Conservation (phyloP, 2,113 vertebrate genomes). For the Gallinago undulata region DNA sequence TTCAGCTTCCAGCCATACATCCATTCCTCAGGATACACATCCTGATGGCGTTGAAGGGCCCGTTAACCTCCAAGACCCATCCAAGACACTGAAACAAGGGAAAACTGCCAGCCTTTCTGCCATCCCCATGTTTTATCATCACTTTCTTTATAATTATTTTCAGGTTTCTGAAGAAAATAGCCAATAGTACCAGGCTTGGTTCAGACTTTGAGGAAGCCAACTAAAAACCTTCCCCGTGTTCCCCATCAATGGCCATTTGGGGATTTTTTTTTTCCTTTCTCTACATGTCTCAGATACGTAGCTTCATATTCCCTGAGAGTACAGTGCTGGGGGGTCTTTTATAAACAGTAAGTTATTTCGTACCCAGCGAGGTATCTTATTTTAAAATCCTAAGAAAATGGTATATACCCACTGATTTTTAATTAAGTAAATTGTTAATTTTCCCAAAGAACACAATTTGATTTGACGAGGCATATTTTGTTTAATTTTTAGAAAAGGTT, state of each 20-base stretch:
- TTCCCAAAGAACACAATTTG: not conserved
- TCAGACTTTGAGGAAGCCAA: not conserved
- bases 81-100: not conserved
- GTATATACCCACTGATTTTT: not conserved
- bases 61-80: not conserved
- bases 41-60: not conserved
- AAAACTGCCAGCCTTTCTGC: not conserved
- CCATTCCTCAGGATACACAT: accelerated
- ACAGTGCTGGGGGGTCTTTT: not conserved
- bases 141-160: not conserved
- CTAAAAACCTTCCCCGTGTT: not conserved
- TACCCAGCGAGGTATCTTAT: not conserved
- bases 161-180: not conserved
- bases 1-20: not conserved
- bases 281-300: not conserved
- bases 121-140: not conserved
- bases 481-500: not conserved
- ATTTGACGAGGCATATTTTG: not conserved
- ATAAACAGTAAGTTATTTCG: not conserved
- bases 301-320: not conserved
- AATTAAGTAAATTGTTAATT: not conserved
- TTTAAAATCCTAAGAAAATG: not conserved
- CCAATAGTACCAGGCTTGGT: not conserved
- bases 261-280: not conserved
- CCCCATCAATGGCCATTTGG: not conserved